Evolutionary conservation across 2,113 vertebrate genomes (phyloP).

Genomic region (Zosterops borbonicus): DNA sequence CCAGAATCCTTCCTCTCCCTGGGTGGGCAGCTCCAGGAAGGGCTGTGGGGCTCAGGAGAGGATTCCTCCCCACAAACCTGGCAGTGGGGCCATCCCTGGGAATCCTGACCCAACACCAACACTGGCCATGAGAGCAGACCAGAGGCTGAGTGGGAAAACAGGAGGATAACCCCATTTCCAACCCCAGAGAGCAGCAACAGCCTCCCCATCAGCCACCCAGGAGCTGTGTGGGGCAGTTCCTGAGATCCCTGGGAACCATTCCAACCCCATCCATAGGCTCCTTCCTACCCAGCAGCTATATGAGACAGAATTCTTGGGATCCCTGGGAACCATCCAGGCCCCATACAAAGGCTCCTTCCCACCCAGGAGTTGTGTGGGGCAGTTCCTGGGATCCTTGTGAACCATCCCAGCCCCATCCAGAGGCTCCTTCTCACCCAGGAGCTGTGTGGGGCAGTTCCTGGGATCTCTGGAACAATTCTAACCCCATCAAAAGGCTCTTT

Average conservation of each 20-base stretch:
- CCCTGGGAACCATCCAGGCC: background rate
- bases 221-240: background rate
- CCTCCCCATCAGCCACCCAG: background rate
- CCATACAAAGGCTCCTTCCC: background rate
- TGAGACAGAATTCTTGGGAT: too few relatives aligned
- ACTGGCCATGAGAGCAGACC: fast-evolving
- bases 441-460: too few relatives aligned
- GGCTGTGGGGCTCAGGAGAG: background rate
- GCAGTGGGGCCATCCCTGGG: background rate
- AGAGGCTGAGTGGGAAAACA: background rate
- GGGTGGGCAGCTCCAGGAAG: background rate
- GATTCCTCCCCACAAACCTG: background rate
- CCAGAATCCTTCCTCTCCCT: background rate
- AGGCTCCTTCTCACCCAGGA: too few relatives aligned
- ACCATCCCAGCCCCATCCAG: background rate
- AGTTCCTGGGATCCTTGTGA: background rate
- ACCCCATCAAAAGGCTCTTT: background rate
- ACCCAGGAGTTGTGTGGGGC: background rate
- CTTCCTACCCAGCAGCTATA: too few relatives aligned
- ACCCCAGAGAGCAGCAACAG: background rate
- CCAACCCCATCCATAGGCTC: background rate
- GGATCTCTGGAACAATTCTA: too few relatives aligned
- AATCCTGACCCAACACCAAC: fast-evolving
- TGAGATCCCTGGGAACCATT: too few relatives aligned
- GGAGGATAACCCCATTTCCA: fast-evolving